Percentiles rank a stretch among this genome's conserved stretches.
Conservation (phyloP, 2,888 invertebrate genomes). For the Phania funesta region DNA sequence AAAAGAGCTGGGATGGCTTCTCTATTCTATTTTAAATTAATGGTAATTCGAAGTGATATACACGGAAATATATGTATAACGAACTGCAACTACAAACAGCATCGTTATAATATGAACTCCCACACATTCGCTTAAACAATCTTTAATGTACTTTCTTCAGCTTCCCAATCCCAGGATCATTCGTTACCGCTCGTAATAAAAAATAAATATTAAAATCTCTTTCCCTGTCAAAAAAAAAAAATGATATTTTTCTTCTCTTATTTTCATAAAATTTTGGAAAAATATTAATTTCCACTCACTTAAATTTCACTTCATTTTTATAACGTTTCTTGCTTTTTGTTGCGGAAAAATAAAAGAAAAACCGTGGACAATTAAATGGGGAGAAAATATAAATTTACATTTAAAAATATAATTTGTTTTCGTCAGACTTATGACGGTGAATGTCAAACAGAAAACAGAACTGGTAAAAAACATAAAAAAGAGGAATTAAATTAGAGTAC, state of each 20-base stretch:
- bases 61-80: no score
- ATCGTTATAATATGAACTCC: no score
- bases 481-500: background rate
- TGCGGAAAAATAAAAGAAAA: background rate
- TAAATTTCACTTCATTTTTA: constrained; percentile 36
- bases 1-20: no score
- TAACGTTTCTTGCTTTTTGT: background rate
- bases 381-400: constrained; percentile 27
- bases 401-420: constrained; percentile 24
- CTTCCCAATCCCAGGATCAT: no score
- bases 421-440: constrained; percentile 32
- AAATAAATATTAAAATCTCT: no score
- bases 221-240: no score
- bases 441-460: background rate
- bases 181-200: no score
- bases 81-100: no score
- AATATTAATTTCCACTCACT: constrained; percentile 58
- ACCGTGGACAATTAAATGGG: constrained; percentile 22
- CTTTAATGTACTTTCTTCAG: no score
- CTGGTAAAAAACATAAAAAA: background rate
- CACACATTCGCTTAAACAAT: no score
- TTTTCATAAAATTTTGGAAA: constrained; percentile 3
- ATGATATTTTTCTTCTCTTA: background rate
- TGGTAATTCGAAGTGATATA: no score
- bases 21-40: no score